Evolutionary conservation across 2,113 vertebrate genomes (phyloP).

Genomic region (Grammomys surdaster): DNA sequence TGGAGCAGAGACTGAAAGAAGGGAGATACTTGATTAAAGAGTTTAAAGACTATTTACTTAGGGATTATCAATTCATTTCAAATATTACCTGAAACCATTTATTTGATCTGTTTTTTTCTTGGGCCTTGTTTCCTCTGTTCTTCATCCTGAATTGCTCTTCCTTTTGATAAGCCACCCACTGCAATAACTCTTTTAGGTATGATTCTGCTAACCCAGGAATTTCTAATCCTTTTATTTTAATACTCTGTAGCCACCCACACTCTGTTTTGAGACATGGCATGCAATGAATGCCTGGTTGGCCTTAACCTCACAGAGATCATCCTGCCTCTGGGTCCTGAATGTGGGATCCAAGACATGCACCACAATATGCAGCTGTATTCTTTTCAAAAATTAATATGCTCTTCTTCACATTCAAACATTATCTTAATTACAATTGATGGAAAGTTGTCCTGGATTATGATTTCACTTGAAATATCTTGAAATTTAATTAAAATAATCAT

Average conservation of each 20-base stretch:
- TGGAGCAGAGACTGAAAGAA: too few relatives aligned
- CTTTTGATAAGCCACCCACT: not conserved
- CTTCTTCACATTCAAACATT: not conserved
- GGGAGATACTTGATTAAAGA: not conserved
- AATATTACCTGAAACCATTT: not conserved
- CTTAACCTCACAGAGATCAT: not conserved
- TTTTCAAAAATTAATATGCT: not conserved
- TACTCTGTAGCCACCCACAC: not conserved
- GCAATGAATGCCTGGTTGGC: not conserved
- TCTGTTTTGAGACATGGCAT: not conserved
- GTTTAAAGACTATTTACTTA: not conserved
- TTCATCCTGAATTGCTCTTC: not conserved
- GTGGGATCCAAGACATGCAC: not conserved
- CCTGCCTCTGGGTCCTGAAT: not conserved
- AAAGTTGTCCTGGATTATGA: not conserved
- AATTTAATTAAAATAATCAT: not conserved
- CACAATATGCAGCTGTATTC: not conserved
- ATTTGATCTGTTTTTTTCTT: not conserved
- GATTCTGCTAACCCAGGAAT: not conserved
- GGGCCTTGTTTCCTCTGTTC: accelerated
- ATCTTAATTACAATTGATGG: not conserved
- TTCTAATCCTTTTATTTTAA: not conserved
- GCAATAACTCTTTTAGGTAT: not conserved
- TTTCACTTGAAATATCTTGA: not conserved
- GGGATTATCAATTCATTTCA: not conserved